Base-by-base conservation (phyloP, 2,797 vertebrate species). In the Smutsia temminckii region DNA sequence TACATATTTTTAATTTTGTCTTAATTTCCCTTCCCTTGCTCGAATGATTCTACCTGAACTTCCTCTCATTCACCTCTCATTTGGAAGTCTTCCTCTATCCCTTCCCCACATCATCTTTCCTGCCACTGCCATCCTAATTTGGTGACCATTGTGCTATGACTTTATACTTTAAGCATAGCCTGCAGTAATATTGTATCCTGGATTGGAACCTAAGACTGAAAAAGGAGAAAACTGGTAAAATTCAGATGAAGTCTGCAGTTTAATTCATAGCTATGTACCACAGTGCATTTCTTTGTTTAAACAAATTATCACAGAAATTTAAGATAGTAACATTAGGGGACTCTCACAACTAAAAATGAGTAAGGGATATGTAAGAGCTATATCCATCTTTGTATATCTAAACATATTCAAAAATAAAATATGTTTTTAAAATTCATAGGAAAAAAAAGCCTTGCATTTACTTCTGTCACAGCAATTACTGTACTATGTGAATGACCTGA, bases 351-450 rank as follows among this genome's bases (percentile, higher is more conserved):
- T 89, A 78, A 88, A 92, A 46, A 8, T 27, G 3, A 3, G 32
- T 71, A 12, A 64, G 8, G 4, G 12, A 25, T 46, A 84, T 32
- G 27, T 6, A 23, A 20, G 8, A 61, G n/a, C 25, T 32, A 18
- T 64, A 4, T 18, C 32, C 69, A 29, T 63, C 12, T 57, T 91
- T 91, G 11, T 20, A 55, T n/a, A 57, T 46, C 17, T 68, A 79
- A 92, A 61, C 34, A 55, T 40, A 55, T 29, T 90, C 34, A 40
- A 68, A 97, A 85, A 80, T 59, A 68, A 92, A 55, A 84, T n/a
- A 78, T 40, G 71, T 77, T 42, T 37, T 49, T 69, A 85, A 61
- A 27, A 69, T 18, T 74, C 61, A 29, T 4, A 88, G 25, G 3
- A 6, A 20, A 37, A 9, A 42, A 40, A 57, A 53, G 16, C 1